Conservation (phyloP, 2,113 vertebrate species). For the Condylura cristata region DNA sequence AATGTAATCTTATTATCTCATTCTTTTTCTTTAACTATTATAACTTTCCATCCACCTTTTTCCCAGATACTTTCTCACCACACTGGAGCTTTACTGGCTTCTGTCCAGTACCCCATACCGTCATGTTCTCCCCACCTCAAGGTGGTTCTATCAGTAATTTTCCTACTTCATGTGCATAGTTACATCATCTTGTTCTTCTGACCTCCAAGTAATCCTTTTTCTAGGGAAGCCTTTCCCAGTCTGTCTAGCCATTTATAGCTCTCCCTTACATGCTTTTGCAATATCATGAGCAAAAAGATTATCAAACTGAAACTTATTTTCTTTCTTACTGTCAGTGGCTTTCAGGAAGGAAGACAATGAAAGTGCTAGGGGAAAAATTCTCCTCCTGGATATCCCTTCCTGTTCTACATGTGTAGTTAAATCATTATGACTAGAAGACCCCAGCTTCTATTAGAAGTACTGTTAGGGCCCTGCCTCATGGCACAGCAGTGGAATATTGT, state of each 20-base stretch:
- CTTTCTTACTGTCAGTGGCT: background rate
- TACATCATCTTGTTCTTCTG: background rate
- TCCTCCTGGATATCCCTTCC: background rate
- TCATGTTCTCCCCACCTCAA: background rate
- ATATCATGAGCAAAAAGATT: background rate
- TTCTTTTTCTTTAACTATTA: background rate
- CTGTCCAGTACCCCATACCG: background rate
- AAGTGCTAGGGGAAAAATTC: background rate
- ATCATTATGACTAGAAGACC: background rate
- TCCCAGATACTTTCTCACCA: background rate
- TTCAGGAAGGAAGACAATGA: background rate
- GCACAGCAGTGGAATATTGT: too few relatives aligned
- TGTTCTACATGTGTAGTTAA: fast-evolving
- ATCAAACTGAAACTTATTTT: background rate
- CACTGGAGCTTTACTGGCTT: background rate
- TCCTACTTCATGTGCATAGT: fast-evolving
- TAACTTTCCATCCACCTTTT: background rate
- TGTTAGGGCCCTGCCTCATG: too few relatives aligned
- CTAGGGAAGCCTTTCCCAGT: background rate
- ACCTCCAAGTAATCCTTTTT: background rate
- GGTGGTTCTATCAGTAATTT: background rate
- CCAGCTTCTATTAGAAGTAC: background rate
- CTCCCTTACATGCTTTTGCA: background rate
- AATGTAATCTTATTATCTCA: background rate
- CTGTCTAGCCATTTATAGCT: background rate